Evolutionary conservation across 2,888 invertebrate genomes (phyloP), one percentile per base, ranked within the genome.

Genomic region (Leistus spinibarbis): DNA sequence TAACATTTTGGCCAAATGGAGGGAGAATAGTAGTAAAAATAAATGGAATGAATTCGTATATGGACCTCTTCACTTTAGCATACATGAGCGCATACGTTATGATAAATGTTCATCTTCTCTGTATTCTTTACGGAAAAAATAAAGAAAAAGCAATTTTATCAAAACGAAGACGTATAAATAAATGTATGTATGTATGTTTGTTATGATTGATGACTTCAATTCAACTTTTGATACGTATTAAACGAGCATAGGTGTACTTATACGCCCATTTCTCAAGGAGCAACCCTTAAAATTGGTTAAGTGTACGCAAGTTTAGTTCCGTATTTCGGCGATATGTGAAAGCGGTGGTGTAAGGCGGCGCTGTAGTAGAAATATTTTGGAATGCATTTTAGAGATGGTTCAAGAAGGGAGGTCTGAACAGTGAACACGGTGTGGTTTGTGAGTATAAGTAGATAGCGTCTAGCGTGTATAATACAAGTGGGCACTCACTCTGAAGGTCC

Each of bases 401-500:
- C 40, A 40, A 40, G 40, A 13, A 40, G 40, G 40, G 13, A 3
- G n/a, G n/a, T n/a, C n/a, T n/a, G n/a, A n/a, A n/a, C n/a, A n/a
- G n/a, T n/a, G n/a, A n/a, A n/a, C n/a, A n/a, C n/a, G n/a, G n/a
- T n/a, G n/a, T 13, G 40, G 40, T 40, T 40, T 40, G 7, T 40
- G 40, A 13, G n/a, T n/a, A 40, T 40, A 40, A 40, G 40, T 40
- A 40, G 7, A 40, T 40, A 40, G 40, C 40, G 40, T 40, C 40
- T 40, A 40, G 1, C 40, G 40, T 13, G 7, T 40, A 5, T 13
- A 40, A 40, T 40, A 40, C 40, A 40, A 40, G 40, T 54, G 63
- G 76, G 79, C 85, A 91, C 91, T 91, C 86, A 92, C 92, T 92
- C 92, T 84, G 91, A 80, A 82, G 84, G 89, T 87, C 91, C 90